A percentile compares a stretch with the other conserved stretches of the same genome.
Conservation (phyloP, 2,888 invertebrate genomes). For the Pseudococcus jackbeardsleyi region DNA sequence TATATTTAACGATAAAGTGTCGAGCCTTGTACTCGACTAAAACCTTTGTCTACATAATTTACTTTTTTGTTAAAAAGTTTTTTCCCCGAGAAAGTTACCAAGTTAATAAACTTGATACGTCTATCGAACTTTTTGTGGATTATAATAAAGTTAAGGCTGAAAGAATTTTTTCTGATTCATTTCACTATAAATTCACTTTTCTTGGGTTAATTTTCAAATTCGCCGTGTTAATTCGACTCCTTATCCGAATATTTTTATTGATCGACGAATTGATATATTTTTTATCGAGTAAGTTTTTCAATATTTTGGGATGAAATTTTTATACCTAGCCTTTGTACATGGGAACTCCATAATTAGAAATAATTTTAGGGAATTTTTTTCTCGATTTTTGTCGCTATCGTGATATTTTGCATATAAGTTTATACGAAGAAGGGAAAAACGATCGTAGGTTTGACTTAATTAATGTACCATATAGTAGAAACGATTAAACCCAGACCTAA, state of each 20-base stretch:
- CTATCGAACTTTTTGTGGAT: conserved; percentile 26
- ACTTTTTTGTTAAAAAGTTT: conserved; percentile 25
- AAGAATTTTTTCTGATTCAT: neutral
- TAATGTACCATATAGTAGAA: conserved; percentile 34
- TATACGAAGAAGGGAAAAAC: neutral
- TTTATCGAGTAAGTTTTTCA: neutral
- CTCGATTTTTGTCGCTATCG: neutral
- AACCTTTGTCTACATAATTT: conserved; percentile 4
- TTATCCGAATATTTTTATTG: neutral
- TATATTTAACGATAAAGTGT: neutral
- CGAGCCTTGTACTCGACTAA: neutral
- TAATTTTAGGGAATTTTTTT: neutral
- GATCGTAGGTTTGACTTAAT: neutral
- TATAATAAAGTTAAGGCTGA: conserved; percentile 5
- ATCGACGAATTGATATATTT: neutral
- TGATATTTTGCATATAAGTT: neutral
- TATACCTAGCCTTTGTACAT: no score
- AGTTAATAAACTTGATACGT: conserved; percentile 39
- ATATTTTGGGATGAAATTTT: neutral
- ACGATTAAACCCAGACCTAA: conserved; percentile 29
- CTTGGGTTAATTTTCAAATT: neutral
- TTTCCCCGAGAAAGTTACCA: neutral
- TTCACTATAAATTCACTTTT: neutral
- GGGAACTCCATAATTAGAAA: neutral
- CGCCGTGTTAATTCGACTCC: neutral